Conservation (phyloP, 1,140 invertebrate species). For the Brachionus sp. region DNA sequence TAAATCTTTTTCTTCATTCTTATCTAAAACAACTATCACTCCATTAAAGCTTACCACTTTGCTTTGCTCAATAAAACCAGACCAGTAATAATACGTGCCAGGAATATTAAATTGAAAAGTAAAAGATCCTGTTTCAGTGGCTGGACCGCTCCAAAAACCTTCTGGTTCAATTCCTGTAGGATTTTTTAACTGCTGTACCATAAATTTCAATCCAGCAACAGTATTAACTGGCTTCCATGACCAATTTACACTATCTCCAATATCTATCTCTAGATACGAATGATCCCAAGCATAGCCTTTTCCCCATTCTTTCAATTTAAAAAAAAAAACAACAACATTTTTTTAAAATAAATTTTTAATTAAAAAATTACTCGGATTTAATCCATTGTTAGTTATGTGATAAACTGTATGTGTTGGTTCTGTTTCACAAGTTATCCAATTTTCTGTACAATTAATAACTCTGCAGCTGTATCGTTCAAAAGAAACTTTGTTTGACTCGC, state of each 20-base stretch:
- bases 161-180: not conserved
- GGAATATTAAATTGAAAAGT: slow-evolving; percentile 49
- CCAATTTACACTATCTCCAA: slow-evolving; percentile 51
- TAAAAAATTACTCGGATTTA: not conserved
- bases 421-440: not conserved
- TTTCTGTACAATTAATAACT: not conserved
- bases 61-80: slow-evolving; percentile 48
- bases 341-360: no score
- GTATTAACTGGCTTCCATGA: slow-evolving; percentile 48
- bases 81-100: slow-evolving; percentile 52
- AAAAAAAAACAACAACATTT: not conserved
- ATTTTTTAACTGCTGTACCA: slow-evolving; percentile 48
- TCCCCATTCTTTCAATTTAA: slow-evolving; percentile 10
- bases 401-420: not conserved
- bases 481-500: not conserved
- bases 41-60: slow-evolving; percentile 48
- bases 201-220: slow-evolving; percentile 25
- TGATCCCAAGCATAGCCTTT: not conserved
- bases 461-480: not conserved
- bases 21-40: slow-evolving; percentile 48
- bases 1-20: slow-evolving; percentile 46
- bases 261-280: not conserved
- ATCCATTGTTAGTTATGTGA: not conserved
- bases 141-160: not conserved
- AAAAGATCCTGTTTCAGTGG: slow-evolving; percentile 47